These are phyloP conservation scores for Cistogaster globosa DNA, from an alignment of 2,888 invertebrate species.

Conservation along the genomic window DNA sequence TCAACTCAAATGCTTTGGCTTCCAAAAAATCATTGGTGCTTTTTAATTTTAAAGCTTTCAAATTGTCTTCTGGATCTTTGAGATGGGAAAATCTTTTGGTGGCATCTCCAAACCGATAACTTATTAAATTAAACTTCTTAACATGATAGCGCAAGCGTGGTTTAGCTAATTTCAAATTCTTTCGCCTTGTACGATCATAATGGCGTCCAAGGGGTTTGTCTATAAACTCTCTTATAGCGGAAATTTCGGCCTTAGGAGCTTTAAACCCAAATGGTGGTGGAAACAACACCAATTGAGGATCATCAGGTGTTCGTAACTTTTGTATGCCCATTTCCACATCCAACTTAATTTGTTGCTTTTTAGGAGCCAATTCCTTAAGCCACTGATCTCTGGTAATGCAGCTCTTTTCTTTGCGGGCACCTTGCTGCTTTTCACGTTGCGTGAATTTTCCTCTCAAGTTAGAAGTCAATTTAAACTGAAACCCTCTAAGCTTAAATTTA, in stretches of 20 bases:
- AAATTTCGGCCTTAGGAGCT: slow-evolving; percentile 44
- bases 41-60: slow-evolving; percentile 48
- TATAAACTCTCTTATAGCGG: slow-evolving; percentile 75
- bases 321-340: slow-evolving; percentile 77
- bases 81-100: slow-evolving; percentile 35
- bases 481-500: slow-evolving; percentile 80
- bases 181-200: slow-evolving; percentile 77
- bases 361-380: slow-evolving; percentile 79
- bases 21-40: slow-evolving; percentile 77
- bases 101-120: slow-evolving; percentile 75
- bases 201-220: slow-evolving; percentile 77
- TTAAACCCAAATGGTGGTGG: slow-evolving; percentile 73
- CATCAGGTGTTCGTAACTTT: slow-evolving; percentile 76
- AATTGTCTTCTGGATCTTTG: slow-evolving; percentile 3
- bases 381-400: slow-evolving; percentile 80
- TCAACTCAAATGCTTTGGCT: slow-evolving; percentile 72
- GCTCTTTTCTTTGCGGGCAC: slow-evolving; percentile 76
- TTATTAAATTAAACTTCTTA: slow-evolving; percentile 81
- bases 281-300: slow-evolving; percentile 78
- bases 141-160: slow-evolving; percentile 78
- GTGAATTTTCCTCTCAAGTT: slow-evolving; percentile 79
- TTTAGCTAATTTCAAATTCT: slow-evolving; percentile 77
- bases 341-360: slow-evolving; percentile 75
- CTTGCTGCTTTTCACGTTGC: slow-evolving; percentile 74
- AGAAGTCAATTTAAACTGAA: slow-evolving; percentile 79